phyloP scores from a whole-genome alignment of 2,888 invertebrate genomes.

The Apotomis capreana region DNA sequence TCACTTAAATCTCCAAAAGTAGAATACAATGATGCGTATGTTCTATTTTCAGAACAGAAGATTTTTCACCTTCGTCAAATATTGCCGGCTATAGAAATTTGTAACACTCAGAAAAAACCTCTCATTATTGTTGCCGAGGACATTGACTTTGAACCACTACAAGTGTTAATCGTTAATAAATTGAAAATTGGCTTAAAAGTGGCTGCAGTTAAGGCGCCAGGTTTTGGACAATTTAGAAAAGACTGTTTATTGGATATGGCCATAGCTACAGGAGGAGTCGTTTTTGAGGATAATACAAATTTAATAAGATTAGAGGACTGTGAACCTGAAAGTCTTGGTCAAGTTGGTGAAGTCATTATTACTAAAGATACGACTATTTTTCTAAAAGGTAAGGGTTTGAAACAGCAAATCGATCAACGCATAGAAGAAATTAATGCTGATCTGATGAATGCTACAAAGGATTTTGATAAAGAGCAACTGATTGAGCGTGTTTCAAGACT shows the following conservation, averaged over 20 bases:
- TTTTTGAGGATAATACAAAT: slow-evolving; percentile 96
- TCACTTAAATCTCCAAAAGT: slow-evolving; percentile 98
- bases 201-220: slow-evolving; percentile 97
- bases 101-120: slow-evolving; percentile 94
- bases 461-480: slow-evolving; percentile 95
- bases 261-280: slow-evolving; percentile 93
- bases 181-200: slow-evolving; percentile 96
- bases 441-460: slow-evolving; percentile 90
- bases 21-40: slow-evolving; percentile 96
- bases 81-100: slow-evolving; percentile 97
- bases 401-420: slow-evolving; percentile 89
- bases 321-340: slow-evolving; percentile 89
- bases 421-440: slow-evolving; percentile 92
- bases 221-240: slow-evolving; percentile 97
- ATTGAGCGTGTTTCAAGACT: slow-evolving; percentile 94
- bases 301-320: slow-evolving; percentile 95
- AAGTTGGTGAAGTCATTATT: slow-evolving; percentile 93
- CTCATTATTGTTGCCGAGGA: slow-evolving; percentile 98
- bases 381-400: slow-evolving; percentile 88
- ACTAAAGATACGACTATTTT: slow-evolving; percentile 96
- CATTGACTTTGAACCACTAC: slow-evolving; percentile 95
- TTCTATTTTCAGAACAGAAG: slow-evolving; percentile 98
- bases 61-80: slow-evolving; percentile 97
- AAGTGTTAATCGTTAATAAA: slow-evolving; percentile 94
- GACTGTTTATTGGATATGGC: slow-evolving; percentile 95